Percentiles rank a stretch among this genome's conserved stretches.
Conservation (phyloP, 2,113 vertebrate genomes). For the Corvus hawaiiensis region DNA sequence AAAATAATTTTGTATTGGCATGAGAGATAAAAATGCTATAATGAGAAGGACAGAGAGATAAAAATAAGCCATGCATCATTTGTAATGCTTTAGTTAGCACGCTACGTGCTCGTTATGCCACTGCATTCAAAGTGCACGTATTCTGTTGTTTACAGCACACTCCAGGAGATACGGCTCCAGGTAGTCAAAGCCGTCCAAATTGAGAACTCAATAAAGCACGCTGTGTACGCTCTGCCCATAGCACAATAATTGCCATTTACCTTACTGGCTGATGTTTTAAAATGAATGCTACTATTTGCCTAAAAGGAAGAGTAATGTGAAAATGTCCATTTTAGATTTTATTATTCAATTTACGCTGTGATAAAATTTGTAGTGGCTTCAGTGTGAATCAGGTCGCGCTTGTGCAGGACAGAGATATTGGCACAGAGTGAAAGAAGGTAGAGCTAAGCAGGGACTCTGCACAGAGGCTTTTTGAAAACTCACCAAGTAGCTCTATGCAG, state of each 20-base stretch:
- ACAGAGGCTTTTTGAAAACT: background rate
- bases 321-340: background rate
- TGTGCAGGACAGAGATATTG: background rate
- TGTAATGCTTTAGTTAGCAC: background rate
- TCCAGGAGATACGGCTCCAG: background rate
- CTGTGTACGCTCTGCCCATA: background rate
- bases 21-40: constrained; percentile 24
- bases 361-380: background rate
- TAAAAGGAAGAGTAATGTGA: background rate
- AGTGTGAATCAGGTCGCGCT: background rate
- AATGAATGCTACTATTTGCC: background rate
- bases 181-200: background rate
- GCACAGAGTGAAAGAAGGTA: background rate
- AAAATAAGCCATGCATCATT: constrained; percentile 25
- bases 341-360: background rate
- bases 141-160: background rate
- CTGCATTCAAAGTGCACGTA: background rate
- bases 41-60: background rate
- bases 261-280: background rate
- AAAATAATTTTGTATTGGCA: constrained; percentile 2
- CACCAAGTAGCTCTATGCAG: background rate
- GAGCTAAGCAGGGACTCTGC: background rate
- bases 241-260: background rate
- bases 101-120: background rate
- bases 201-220: background rate